A percentile compares a stretch with the other conserved stretches of the same genome.
Evolutionary conservation across 2,797 vertebrate genomes (phyloP).

Genomic region (Phataginus tetradactyla): DNA sequence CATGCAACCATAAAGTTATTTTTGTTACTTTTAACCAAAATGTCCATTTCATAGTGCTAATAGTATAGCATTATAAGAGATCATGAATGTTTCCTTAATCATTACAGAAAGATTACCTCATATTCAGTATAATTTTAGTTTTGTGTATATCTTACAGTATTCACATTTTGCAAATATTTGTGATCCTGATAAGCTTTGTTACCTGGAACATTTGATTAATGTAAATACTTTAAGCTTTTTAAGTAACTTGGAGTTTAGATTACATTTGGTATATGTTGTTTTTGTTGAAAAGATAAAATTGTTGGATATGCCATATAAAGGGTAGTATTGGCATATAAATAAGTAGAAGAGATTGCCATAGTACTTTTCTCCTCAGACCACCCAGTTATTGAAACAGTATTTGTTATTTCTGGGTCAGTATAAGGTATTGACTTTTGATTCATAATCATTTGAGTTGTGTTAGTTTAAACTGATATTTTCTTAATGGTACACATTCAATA

Average conservation of each 20-base stretch:
- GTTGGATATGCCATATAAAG: conserved; percentile 40
- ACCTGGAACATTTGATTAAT: conserved; percentile 56
- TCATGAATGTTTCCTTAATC: conserved; percentile 49
- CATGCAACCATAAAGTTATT: conserved; percentile 30
- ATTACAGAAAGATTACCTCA: conserved; percentile 63
- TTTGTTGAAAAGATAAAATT: conserved; percentile 25
- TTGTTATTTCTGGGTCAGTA: conserved; percentile 42
- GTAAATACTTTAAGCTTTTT: conserved; percentile 31
- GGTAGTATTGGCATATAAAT: conserved; percentile 55
- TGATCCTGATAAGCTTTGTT: conserved; percentile 44
- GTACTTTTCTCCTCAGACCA: conserved; percentile 42
- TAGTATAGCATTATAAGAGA: conserved; percentile 4
- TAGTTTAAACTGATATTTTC: conserved; percentile 57
- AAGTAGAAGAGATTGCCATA: conserved; percentile 34
- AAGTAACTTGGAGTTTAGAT: conserved; percentile 42
- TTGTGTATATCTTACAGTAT: conserved; percentile 55
- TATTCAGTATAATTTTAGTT: conserved; percentile 44
- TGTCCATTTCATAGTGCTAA: conserved; percentile 11
- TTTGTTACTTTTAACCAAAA: conserved; percentile 57
- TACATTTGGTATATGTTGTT: conserved; percentile 49
- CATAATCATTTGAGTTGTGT: conserved; percentile 44
- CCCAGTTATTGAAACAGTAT: conserved; percentile 44
- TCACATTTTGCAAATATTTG: conserved; percentile 39
- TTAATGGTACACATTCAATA: neutral
- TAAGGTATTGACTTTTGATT: conserved; percentile 33